Evolutionary conservation across 2,113 vertebrate genomes (phyloP), one percentile per base, ranked within the genome.

Genomic region (Vimba vimba): DNA sequence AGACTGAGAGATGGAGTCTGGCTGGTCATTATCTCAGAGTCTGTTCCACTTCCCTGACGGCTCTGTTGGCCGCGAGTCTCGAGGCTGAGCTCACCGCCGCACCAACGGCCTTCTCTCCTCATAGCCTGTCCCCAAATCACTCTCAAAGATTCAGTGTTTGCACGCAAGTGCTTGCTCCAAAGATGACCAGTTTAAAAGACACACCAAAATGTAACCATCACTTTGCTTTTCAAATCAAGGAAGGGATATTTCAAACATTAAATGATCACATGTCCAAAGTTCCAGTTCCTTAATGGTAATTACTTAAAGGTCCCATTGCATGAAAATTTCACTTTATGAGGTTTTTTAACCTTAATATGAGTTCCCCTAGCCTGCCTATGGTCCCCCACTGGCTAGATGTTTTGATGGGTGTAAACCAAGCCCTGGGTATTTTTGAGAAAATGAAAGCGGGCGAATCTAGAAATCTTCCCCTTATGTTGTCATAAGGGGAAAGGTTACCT

Each of bases 1-100:
- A 60, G 84, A 64, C 36, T 45, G 12, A 25, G 25, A 57, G 19
- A 57, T 62, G 87, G 87, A 85, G 66, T 71, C 74, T 73, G 83
- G 82, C 84, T 85, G 84, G 75, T 90, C 85, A 87, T 87, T 86
- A 86, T 85, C 87, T 73, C 30, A 71, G 75, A 17, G 87, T 90
- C 86, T 90, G 88, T 85, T 90, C 77, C 69, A 89, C 86, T 80
- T 86, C 83, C 90, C 86, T 89, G 85, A 59, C 89, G 87, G 87
- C 84, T 77, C 79, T 73, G 86, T 85, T 87, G 86, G 87, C 52
- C 25, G 52, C 36, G 30, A 11, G 33, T 68, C 27, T 39, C 57
- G 88, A 86, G 77, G 83, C 81, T 73, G 82, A 87, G 79, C 62
- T 89, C 85, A 91, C 68, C 66, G 33, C 87, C 8, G 27, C 62